Base-by-base conservation (phyloP, 2,888 invertebrate species). In the Apodemia mormo region DNA sequence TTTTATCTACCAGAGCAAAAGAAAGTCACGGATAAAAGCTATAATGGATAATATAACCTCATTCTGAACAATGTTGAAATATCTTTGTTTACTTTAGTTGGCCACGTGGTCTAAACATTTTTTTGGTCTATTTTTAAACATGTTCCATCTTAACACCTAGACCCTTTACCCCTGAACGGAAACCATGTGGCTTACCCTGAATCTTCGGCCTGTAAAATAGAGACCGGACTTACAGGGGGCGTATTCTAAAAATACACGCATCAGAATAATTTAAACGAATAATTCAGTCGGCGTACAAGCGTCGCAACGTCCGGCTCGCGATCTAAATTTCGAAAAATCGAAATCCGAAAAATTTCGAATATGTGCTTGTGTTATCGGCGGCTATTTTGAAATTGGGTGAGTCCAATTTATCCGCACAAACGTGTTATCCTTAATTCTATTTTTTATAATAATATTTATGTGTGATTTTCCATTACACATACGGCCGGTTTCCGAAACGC, bases 221-320 rank as follows among this genome's bases (percentile, higher is more conserved):
- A 33, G 1, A 45, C 49, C 14, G 61, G 33, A 81, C 81, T 77
- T 83, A 82, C 85, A 89, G 91, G 91, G 92, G 92, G 92, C 92
- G 92, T 89, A 83, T 84, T 90, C 92, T 92, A 92, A 90, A 92
- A 89, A 92, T 92, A 92, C 73, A 78, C 79, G 79, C 78, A 76
- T 80, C 80, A 79, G 82, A 81, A 82, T 83, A 72, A 84, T 82
- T 73, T 76, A 73, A 82, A 83, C 83, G 84, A 81, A 81, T 80
- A 58, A 79, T 79, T 76, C 80, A 79, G 82, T 82, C 80, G 78
- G 80, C 78, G 87, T 88, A 88, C 87, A 87, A 85, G 85, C 86
- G 85, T 83, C 82, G 81, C 82, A 80, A 80, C 80, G 78, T 74
- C 81, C 79, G 81, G 74, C 78, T 77, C 78, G 79, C 72, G 81